These are phyloP conservation scores for Chironomus striatipennis DNA, from an alignment of 1,140 invertebrate genomes.

Conservation along the genomic window DNA sequence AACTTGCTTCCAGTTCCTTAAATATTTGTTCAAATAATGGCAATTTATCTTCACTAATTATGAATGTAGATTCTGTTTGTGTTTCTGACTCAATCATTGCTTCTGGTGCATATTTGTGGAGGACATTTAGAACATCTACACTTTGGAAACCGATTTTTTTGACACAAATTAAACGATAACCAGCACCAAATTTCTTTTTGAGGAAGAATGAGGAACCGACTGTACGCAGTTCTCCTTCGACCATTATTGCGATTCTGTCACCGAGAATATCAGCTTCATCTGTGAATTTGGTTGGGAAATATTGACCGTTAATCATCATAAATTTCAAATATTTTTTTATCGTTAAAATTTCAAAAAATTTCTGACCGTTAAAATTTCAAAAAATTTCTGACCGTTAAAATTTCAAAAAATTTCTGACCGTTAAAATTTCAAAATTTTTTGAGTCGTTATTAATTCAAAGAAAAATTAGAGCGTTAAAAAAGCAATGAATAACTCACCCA, in stretches of 20 bases:
- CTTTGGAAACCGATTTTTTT: conserved; percentile 43
- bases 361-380: no score
- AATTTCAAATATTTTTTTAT: no score
- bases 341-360: no score
- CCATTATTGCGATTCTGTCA: conserved; percentile 81
- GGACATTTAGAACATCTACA: conserved; percentile 38
- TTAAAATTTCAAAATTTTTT: no score
- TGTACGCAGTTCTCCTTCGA: conserved; percentile 56
- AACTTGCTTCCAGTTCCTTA: conserved; percentile 31
- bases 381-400: no score
- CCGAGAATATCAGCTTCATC: conserved; percentile 87
- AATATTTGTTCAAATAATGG: conserved; percentile 35
- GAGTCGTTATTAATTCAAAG: no score
- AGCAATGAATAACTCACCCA: conserved; percentile 45
- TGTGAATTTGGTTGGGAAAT: no score
- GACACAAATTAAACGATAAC: conserved; percentile 50
- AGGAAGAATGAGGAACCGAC: conserved; percentile 53
- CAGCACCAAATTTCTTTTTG: conserved; percentile 57
- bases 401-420: no score
- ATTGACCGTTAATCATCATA: no score
- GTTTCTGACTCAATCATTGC: neutral
- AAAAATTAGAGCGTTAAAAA: no score
- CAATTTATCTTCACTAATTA: conserved; percentile 34
- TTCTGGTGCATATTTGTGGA: conserved; percentile 43
- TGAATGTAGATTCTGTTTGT: conserved; percentile 31